Base-by-base conservation (phyloP, 2,113 vertebrate genomes). In the Centropus bengalensis region DNA sequence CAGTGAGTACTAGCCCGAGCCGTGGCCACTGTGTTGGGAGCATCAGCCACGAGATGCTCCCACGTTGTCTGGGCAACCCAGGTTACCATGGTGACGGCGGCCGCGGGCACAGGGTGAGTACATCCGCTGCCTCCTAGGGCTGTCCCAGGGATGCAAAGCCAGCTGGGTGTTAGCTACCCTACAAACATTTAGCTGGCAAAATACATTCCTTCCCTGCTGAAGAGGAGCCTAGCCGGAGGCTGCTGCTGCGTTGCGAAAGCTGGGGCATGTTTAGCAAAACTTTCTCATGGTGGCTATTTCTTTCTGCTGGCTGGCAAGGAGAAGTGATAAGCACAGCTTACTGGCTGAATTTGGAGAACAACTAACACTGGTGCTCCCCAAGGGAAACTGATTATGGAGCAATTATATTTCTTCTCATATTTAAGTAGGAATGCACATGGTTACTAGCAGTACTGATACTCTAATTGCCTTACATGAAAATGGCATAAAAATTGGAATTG, bases 21-120 rank as follows among this genome's bases (percentile, higher is more conserved):
- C 22, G 24, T 7, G 5, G 64, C 89, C 27, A 14, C 95, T 5
- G 82, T 81, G 64, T 71, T 93, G 91, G 40, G 94, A 75, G 86
- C 63, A 86, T 88, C 86, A 80, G 86, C 93, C 4, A 20, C 47
- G 60, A 82, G 62, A 83, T 95, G 94, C 88, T 89, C 95, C 85
- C 26, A 6, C 90, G 97, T 98, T 59, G 95, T 96, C 97, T 13
- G 63, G 97, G 97, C 97, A 98, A 97, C 97, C 97, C 22, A 30
- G 26, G 98, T 98, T 98, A 96, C 97, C 97, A 97, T 97, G 94
- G 98, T 32, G n/a, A 98, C 74, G 66, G 95, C 28, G 4, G 74
- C 96, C 66, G 13, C 82, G 45, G 95, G 96, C 68, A 15, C 85
- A 40, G 95, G 96, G 92, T 14, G 90, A 97, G 97, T 96, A 96